Conservation (phyloP, 2,113 vertebrate genomes). For the Pyxicephalus adspersus region DNA sequence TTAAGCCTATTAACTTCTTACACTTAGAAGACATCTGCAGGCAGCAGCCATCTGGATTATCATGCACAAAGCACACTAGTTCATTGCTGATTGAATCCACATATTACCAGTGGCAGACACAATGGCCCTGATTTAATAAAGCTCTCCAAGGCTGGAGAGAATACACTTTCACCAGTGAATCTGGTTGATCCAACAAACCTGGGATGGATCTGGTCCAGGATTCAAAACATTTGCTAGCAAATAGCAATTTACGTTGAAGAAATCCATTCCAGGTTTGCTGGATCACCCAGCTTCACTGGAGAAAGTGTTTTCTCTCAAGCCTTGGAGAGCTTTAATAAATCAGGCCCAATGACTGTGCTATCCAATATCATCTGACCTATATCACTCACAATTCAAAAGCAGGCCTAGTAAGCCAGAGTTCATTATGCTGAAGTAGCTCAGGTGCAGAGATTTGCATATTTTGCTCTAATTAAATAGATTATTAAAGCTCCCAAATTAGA, state of each 20-base stretch:
- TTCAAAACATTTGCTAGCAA: too few species aligned
- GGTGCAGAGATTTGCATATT: constrained; percentile 29
- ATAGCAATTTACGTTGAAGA: too few species aligned
- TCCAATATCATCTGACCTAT: constrained; percentile 53
- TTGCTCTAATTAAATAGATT: constrained; percentile 43
- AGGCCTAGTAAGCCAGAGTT: constrained; percentile 25
- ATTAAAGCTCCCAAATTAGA: constrained; percentile 37
- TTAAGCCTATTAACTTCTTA: constrained; percentile 29
- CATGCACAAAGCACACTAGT: constrained; percentile 41
- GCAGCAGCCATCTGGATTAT: constrained; percentile 40
- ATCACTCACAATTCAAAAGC: constrained; percentile 36
- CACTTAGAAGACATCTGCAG: constrained; percentile 36
- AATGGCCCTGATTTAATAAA: too few species aligned
- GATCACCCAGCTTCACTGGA: too few species aligned
- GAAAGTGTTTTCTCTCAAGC: too few species aligned
- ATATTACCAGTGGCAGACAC: constrained; percentile 42
- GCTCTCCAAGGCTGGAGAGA: too few species aligned
- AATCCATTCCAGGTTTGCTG: too few species aligned
- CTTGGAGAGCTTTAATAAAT: too few species aligned
- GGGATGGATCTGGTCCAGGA: too few species aligned
- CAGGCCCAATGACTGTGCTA: constrained; percentile 42
- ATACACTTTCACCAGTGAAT: too few species aligned
- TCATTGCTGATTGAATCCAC: constrained; percentile 42
- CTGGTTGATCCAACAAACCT: too few species aligned
- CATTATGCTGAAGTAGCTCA: constrained; percentile 38